Conservation (phyloP, 2,797 vertebrate genomes). For the Leptatherina wallacei region DNA sequence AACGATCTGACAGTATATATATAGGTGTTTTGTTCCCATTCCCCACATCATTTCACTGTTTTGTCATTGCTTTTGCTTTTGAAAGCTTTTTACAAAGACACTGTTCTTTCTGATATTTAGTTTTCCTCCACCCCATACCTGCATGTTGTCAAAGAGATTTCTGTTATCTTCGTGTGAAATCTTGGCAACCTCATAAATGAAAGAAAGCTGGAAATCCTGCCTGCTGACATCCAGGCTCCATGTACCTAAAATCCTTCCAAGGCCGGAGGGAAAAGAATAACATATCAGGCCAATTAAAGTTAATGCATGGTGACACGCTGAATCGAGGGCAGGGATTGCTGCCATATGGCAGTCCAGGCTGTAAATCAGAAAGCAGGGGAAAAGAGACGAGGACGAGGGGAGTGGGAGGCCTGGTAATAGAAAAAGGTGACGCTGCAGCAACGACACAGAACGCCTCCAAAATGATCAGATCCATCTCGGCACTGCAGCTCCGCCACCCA, state of each 20-base stretch:
- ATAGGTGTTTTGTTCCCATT: constrained; percentile 20
- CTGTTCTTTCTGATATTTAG: constrained; percentile 64
- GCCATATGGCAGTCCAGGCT: constrained; percentile 82
- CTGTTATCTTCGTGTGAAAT: constrained; percentile 77
- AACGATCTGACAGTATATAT: constrained; percentile 61
- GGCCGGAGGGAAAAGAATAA: constrained; percentile 75
- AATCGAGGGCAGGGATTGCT: constrained; percentile 81
- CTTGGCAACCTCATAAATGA: constrained; percentile 77
- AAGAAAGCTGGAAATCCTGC: constrained; percentile 67
- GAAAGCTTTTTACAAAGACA: constrained; percentile 56
- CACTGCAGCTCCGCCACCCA: constrained; percentile 37
- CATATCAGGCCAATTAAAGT: constrained; percentile 84
- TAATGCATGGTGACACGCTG: constrained; percentile 81
- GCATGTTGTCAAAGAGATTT: constrained; percentile 71
- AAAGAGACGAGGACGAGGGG: constrained; percentile 23
- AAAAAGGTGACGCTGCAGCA: constrained; percentile 63
- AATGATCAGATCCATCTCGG: constrained; percentile 45
- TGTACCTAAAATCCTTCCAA: constrained; percentile 79
- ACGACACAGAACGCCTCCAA: constrained; percentile 19
- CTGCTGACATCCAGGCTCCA: constrained; percentile 72
- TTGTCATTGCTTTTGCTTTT: constrained; percentile 54
- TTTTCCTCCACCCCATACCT: constrained; percentile 56
- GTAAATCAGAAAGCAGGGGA: constrained; percentile 68
- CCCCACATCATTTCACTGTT: constrained; percentile 48
- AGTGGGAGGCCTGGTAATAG: constrained; percentile 40